These are phyloP conservation scores for Taphrorychus bicolor DNA, from an alignment of 2,888 invertebrate species.

Conservation along the genomic window DNA sequence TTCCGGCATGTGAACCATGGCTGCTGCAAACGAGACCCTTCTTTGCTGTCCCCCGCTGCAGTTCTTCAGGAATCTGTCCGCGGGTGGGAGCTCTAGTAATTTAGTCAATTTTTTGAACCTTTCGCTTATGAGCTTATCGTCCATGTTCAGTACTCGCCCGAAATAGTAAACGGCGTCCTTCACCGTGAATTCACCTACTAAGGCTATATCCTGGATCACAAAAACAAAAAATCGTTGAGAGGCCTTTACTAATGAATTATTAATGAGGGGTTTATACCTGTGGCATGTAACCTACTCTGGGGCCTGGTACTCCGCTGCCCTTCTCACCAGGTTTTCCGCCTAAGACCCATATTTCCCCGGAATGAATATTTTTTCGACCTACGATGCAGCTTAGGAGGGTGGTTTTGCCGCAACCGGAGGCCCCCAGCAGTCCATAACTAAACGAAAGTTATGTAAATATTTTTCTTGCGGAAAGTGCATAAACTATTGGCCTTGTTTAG, in stretches of 20 bases:
- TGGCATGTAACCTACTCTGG: constrained; percentile 74
- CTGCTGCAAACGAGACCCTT: constrained; percentile 87
- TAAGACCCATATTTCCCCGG: constrained; percentile 84
- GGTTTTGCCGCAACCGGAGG: constrained; percentile 91
- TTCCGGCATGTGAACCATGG: constrained; percentile 88
- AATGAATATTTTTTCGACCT: constrained; percentile 78
- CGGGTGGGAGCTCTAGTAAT: constrained; percentile 79
- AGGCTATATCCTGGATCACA: constrained; percentile 83
- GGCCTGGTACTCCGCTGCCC: constrained; percentile 87
- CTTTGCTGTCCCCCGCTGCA: constrained; percentile 92
- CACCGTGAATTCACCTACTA: constrained; percentile 81
- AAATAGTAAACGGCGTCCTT: constrained; percentile 87
- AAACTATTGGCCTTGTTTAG: too few species aligned
- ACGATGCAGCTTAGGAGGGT: constrained; percentile 87
- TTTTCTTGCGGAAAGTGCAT: too few species aligned
- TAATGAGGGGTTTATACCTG: constrained; percentile 42
- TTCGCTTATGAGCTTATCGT: constrained; percentile 67
- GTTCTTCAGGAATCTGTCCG: constrained; percentile 67
- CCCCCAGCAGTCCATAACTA: constrained; percentile 91
- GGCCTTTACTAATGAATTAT: too few species aligned
- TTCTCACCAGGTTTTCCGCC: constrained; percentile 83
- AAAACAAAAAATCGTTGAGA: too few species aligned
- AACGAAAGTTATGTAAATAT: background rate
- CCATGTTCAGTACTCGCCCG: constrained; percentile 84
- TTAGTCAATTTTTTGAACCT: constrained; percentile 73